Conservation (phyloP, 2,113 vertebrate genomes). For the Microtus richardsoni region DNA sequence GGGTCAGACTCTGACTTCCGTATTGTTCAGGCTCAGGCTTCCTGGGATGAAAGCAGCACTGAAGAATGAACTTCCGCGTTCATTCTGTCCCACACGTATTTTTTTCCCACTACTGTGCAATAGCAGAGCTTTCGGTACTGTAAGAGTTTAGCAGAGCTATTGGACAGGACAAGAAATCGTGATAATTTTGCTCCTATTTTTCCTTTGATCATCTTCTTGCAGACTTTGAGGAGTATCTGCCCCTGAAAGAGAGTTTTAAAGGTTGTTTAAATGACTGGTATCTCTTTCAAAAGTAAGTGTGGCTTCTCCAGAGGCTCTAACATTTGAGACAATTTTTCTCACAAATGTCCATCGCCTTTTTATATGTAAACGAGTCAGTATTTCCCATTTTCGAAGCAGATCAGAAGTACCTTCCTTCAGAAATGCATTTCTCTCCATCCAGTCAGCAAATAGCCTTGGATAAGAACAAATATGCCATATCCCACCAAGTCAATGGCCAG, state of each 20-base stretch:
- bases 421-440: constrained; percentile 42
- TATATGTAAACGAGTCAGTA: neutral
- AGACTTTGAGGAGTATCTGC: constrained; percentile 1
- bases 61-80: neutral
- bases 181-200: neutral
- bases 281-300: neutral
- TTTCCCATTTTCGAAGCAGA: constrained; percentile 22
- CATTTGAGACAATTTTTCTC: constrained; percentile 37
- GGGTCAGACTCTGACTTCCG: neutral
- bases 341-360: neutral
- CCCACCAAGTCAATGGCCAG: constrained; percentile 2
- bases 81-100: neutral
- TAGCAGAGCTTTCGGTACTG: neutral
- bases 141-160: neutral
- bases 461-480: neutral
- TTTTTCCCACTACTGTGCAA: neutral
- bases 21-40: neutral
- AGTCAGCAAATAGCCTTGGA: constrained; percentile 17
- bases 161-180: neutral
- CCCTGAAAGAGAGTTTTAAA: neutral
- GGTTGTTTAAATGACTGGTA: constrained; percentile 41
- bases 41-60: neutral
- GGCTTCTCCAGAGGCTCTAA: constrained; percentile 11
- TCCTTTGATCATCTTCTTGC: neutral
- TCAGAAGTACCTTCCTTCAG: neutral